Evolutionary conservation across 2,888 invertebrate genomes (phyloP).

Genomic region (Erpobdella octoculata): DNA sequence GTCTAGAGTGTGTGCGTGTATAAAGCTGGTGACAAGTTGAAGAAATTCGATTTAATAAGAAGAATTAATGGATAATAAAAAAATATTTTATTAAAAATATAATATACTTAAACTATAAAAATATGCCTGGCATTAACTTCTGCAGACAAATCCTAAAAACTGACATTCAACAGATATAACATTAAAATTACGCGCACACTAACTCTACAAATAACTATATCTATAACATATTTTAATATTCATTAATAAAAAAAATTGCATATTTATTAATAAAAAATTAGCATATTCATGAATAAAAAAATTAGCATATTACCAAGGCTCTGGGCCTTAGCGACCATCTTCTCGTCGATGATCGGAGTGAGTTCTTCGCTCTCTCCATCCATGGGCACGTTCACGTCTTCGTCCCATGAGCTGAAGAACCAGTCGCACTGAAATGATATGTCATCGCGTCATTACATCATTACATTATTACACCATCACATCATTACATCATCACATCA

Average conservation of each 20-base stretch:
- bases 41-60: no score
- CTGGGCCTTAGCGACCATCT: conserved; percentile 38
- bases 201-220: background rate
- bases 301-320: conserved; percentile 35
- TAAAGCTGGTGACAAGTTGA: no score
- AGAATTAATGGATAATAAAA: background rate
- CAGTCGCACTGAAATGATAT: conserved; percentile 63
- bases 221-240: background rate
- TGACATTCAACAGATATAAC: background rate
- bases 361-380: conserved; percentile 40
- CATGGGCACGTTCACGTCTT: conserved; percentile 48
- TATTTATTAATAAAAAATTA: background rate
- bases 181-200: background rate
- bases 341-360: conserved; percentile 38
- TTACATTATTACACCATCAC: no score
- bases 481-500: no score
- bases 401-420: conserved; percentile 66
- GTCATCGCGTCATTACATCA: no score
- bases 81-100: background rate
- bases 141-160: no score
- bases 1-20: no score
- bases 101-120: background rate
- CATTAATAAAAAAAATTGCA: background rate
- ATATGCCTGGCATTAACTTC: background rate
- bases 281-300: background rate